These are phyloP conservation scores for Terrapene triunguis DNA, from an alignment of 2,113 vertebrate genomes.

Conservation along the genomic window DNA sequence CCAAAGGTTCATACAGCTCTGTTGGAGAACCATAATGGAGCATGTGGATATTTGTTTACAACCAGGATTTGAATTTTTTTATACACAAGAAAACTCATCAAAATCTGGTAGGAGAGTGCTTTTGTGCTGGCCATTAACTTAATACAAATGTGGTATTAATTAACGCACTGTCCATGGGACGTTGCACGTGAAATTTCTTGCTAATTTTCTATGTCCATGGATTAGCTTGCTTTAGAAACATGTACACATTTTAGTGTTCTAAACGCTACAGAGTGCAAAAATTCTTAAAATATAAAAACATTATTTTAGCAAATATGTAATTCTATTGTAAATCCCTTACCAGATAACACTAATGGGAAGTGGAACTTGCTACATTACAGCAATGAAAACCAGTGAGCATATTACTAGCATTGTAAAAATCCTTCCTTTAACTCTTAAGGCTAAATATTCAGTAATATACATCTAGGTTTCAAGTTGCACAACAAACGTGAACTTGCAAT, in stretches of 20 bases:
- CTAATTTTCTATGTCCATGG: slow-evolving; percentile 7
- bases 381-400: neutral
- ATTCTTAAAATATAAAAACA: neutral
- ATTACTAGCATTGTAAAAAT: neutral
- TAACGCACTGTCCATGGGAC: slow-evolving; percentile 14
- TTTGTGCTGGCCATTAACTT: slow-evolving; percentile 14
- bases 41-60: neutral
- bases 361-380: neutral
- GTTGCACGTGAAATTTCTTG: slow-evolving; percentile 8
- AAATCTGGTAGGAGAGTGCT: neutral
- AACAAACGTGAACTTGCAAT: neutral
- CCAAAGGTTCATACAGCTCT: slow-evolving; percentile 14
- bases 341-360: neutral
- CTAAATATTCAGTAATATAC: neutral
- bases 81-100: slow-evolving; percentile 12
- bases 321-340: neutral
- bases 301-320: neutral
- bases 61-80: slow-evolving; percentile 29
- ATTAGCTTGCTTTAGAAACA: neutral
- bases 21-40: neutral
- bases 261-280: neutral
- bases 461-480: neutral
- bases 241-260: neutral
- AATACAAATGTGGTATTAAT: neutral
- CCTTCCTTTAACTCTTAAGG: neutral